Percentiles rank a stretch among this genome's conserved stretches.
Evolutionary conservation across 2,113 vertebrate species (phyloP).

Genomic region (Oncorhynchus kisutch): DNA sequence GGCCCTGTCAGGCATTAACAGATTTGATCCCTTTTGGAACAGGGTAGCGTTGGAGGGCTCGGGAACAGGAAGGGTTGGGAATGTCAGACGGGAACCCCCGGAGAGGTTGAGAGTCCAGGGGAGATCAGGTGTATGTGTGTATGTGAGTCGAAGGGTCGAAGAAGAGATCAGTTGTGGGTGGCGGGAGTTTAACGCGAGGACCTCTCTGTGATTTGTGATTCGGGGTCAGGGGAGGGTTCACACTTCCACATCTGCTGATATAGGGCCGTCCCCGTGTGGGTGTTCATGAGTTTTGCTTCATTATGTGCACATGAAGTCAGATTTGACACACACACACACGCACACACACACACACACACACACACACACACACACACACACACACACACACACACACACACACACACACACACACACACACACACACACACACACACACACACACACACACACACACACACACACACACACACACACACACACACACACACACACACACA

Average conservation of each 20-base stretch:
- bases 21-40: conserved; percentile 63
- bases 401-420: not conserved
- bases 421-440: conserved; percentile 6
- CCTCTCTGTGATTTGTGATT: conserved; percentile 33
- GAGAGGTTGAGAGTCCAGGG: conserved; percentile 1
- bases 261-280: conserved; percentile 7
- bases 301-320: not conserved
- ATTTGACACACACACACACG: conserved; percentile 4
- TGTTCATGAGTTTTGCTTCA: conserved; percentile 9
- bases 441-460: conserved; percentile 5
- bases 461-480: not conserved
- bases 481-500: conserved; percentile 11
- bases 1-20: conserved; percentile 65
- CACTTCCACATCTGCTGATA: conserved; percentile 35
- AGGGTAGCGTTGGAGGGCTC: conserved; percentile 15
- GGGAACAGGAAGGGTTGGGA: not conserved
- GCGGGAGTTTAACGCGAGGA: conserved; percentile 28
- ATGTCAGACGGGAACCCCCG: not conserved
- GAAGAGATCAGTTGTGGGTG: conserved; percentile 23
- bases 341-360: not conserved
- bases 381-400: not conserved
- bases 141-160: conserved; percentile 2
- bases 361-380: conserved; percentile 2
- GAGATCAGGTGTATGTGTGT: conserved; percentile 19
- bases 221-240: conserved; percentile 44